Conservation (phyloP, 2,888 invertebrate genomes). For the Chymomyza amoena region DNA sequence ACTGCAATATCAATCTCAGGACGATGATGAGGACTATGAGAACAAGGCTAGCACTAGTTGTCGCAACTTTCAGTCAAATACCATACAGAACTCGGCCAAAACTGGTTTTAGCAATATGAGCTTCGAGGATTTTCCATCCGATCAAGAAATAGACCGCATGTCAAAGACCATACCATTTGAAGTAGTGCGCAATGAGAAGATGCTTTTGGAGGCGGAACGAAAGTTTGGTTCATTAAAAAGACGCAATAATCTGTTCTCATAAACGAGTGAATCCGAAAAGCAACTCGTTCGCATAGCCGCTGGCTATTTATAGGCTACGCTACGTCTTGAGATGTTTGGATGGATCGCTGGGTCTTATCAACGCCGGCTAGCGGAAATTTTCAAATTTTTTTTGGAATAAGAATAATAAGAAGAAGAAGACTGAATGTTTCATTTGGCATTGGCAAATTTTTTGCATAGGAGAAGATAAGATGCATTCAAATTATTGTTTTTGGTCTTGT, state of each 20-base stretch:
- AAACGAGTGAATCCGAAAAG: constrained; percentile 64
- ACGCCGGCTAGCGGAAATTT: neutral
- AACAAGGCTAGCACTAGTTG: constrained; percentile 19
- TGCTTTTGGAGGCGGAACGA: constrained; percentile 79
- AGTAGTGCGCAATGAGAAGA: constrained; percentile 81
- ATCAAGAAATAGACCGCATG: constrained; percentile 80
- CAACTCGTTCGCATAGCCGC: too few species aligned
- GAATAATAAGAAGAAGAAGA: constrained; percentile 2
- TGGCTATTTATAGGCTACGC: too few species aligned
- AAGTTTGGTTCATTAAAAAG: constrained; percentile 80
- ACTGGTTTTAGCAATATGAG: constrained; percentile 87
- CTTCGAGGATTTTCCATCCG: constrained; percentile 86
- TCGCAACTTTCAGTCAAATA: constrained; percentile 77
- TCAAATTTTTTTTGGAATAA: neutral
- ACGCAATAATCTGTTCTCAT: constrained; percentile 81
- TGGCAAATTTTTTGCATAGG: neutral
- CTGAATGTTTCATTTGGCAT: constrained; percentile 7
- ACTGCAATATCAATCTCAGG: constrained; percentile 69
- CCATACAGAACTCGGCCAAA: constrained; percentile 77
- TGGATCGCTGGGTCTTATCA: constrained; percentile 7
- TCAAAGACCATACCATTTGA: constrained; percentile 82
- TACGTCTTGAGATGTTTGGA: constrained; percentile 29
- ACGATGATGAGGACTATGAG: constrained; percentile 64
- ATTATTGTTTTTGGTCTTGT: neutral
- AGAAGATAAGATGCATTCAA: neutral